phyloP scores from a whole-genome alignment of 2,113 vertebrate genomes.

The Pica pica region DNA sequence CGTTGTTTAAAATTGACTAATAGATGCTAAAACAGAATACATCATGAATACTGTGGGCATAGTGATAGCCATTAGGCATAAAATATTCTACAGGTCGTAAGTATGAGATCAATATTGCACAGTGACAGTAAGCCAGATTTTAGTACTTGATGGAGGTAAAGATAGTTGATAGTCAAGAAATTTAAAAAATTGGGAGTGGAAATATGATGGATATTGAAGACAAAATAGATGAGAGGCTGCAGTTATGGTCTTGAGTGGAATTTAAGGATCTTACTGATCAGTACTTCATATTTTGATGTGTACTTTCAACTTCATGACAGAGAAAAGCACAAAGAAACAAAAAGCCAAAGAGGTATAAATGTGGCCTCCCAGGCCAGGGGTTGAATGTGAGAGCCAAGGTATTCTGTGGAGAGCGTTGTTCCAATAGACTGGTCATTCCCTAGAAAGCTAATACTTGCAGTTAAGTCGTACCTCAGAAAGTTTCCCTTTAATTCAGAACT shows the following conservation, averaged over 20 bases:
- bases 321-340: neutral
- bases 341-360: neutral
- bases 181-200: neutral
- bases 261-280: constrained; percentile 22
- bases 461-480: neutral
- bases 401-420: neutral
- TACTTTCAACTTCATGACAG: constrained; percentile 13
- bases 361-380: neutral
- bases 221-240: neutral
- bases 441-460: neutral
- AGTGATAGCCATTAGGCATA: neutral
- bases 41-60: neutral
- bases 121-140: neutral
- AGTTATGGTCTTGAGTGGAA: constrained; percentile 21
- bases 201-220: neutral
- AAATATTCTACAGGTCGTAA: neutral
- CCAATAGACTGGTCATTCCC: neutral
- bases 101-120: neutral
- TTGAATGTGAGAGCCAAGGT: neutral
- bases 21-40: neutral
- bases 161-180: constrained; percentile 13
- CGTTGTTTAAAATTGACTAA: neutral
- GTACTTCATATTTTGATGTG: constrained; percentile 34
- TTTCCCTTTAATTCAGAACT: neutral
- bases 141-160: neutral